These are phyloP conservation scores for Chloroceryle inda DNA, from an alignment of 2,797 vertebrate species.

Conservation along the genomic window DNA sequence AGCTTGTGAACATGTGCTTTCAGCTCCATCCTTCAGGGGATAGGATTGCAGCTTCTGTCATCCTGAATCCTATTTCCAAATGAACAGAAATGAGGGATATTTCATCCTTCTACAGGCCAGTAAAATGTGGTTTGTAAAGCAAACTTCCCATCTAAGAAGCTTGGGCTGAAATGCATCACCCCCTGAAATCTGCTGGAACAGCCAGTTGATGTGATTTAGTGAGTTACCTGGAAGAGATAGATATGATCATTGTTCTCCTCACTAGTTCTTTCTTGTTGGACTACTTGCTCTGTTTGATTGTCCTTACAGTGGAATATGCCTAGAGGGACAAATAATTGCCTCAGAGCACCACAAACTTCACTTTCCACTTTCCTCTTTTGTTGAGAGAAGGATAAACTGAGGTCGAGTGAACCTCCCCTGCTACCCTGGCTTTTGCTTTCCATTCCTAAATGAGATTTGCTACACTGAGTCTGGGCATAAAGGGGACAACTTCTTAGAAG, in stretches of 20 bases:
- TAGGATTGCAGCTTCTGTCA: neutral
- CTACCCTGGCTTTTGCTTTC: neutral
- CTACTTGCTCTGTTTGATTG: neutral
- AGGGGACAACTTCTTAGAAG: neutral
- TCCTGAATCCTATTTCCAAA: neutral
- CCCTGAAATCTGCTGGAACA: neutral
- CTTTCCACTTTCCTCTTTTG: neutral
- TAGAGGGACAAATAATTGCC: neutral
- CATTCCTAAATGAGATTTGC: neutral
- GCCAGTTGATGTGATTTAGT: neutral
- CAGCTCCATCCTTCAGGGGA: neutral
- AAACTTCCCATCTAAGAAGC: neutral
- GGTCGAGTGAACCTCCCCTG: neutral
- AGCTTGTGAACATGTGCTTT: neutral
- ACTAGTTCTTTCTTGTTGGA: neutral
- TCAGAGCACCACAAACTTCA: neutral
- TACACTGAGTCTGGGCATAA: neutral
- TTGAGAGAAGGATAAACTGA: neutral
- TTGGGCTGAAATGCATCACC: neutral
- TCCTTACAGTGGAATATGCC: neutral
- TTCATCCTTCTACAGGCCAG: neutral
- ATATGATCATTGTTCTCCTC: neutral
- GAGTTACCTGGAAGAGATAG: neutral
- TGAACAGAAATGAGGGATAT: neutral
- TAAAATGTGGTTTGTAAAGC: neutral